These are phyloP conservation scores for Nasonovia ribisnigri DNA, from an alignment of 2,888 invertebrate genomes.

Conservation along the genomic window DNA sequence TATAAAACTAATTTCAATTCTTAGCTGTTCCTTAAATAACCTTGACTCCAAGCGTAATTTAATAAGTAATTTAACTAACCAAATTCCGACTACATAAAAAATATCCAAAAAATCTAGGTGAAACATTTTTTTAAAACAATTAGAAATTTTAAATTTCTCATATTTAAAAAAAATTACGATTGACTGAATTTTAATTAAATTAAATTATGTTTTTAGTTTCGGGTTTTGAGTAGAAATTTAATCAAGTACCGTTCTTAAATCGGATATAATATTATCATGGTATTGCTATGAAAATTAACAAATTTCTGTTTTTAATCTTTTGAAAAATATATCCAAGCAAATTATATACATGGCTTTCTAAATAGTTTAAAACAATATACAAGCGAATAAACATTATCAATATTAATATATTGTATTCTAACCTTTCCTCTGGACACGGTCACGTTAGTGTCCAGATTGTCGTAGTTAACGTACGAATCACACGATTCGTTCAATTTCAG, in stretches of 20 bases:
- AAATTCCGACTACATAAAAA: not conserved
- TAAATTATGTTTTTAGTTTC: not conserved
- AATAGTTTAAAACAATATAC: not conserved
- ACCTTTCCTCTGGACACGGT: conserved; percentile 31
- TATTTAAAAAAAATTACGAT: not conserved
- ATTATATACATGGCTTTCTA: not conserved
- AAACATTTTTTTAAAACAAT: not conserved
- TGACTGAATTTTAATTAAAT: not conserved
- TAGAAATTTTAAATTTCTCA: not conserved
- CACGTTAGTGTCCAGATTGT: not conserved
- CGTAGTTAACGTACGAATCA: not conserved
- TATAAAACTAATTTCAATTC: not conserved
- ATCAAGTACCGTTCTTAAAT: not conserved
- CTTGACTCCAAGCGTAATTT: not conserved
- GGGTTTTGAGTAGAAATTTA: not conserved
- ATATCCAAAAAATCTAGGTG: not conserved
- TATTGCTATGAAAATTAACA: not conserved
- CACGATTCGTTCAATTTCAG: conserved; percentile 23
- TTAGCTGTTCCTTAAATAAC: not conserved
- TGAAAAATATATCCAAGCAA: not conserved
- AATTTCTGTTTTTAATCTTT: not conserved
- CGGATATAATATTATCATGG: not conserved
- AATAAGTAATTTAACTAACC: not conserved
- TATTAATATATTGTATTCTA: too few species aligned
- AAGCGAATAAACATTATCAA: not conserved